Conservation (phyloP, 2,113 vertebrate species). For the Anser cygnoides region DNA sequence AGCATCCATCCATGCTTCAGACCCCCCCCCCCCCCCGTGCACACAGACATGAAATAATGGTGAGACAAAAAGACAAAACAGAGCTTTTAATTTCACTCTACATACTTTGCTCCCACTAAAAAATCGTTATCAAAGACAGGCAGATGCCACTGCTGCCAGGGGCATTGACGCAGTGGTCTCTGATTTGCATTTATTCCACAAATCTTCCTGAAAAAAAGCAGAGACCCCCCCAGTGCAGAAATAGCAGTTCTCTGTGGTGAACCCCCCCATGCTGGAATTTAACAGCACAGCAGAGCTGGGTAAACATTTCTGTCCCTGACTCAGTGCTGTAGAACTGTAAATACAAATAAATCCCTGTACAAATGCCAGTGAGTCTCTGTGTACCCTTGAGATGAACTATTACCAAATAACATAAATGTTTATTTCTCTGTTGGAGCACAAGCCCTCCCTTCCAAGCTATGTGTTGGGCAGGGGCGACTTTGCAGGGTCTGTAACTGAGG, state of each 20-base stretch:
- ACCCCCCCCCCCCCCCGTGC: too few relatives aligned
- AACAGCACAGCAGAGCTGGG: background rate
- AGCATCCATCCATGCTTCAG: too few relatives aligned
- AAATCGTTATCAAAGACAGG: slow-evolving; percentile 57
- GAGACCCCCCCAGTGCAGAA: background rate
- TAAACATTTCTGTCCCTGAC: background rate
- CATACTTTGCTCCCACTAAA: slow-evolving; percentile 13
- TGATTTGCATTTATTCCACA: background rate
- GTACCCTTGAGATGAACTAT: background rate
- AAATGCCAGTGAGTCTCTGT: background rate
- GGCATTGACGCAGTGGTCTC: background rate
- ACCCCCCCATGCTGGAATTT: background rate
- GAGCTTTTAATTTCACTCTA: slow-evolving; percentile 43
- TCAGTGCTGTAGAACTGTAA: background rate
- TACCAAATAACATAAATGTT: background rate
- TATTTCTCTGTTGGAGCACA: background rate
- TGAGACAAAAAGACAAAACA: slow-evolving; percentile 27
- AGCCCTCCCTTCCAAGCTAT: background rate
- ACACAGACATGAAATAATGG: background rate
- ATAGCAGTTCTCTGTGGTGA: background rate
- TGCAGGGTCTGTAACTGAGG: background rate
- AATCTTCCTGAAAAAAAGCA: background rate
- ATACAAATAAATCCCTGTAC: background rate
- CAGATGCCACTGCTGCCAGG: slow-evolving; percentile 43
- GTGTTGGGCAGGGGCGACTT: background rate